Evolutionary conservation across 2,113 vertebrate genomes (phyloP), one percentile per base, ranked within the genome.

Genomic region (Menidia beryllina): DNA sequence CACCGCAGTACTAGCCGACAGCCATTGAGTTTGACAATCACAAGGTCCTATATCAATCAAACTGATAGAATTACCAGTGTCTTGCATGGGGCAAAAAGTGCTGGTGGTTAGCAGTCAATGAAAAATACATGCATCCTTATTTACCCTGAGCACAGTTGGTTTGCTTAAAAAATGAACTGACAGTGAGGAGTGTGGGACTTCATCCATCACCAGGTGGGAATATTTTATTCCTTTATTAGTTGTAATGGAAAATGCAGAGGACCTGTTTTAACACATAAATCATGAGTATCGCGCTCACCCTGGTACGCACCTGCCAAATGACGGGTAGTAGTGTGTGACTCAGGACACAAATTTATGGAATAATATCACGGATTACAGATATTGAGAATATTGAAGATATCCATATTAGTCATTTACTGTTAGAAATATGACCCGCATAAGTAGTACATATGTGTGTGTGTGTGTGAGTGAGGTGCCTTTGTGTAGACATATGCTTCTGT

Each of bases 241-340:
- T 82, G 85, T 90, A 89, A 92, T 90, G 88, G 91, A 85, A 92
- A 92, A 92, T 69, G 77, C 82, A 81, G 78, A 83, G 82, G 90
- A 88, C 79, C 89, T 89, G 87, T 91, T 91, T 92, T 91, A 92
- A 91, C 81, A 88, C 92, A 93, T 93, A 86, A 90, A 93, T 93
- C 88, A 93, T 86, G 82, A 84, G 81, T 88, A 83, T 76, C 79
- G 61, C 76, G 2, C 58, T 65, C 41, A 74, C 67, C 62, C 83
- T 79, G 69, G 62, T 77, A 70, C 63, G 63, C 79, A 91, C 85
- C 86, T 90, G 83, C 77, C 80, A 89, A 85, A 91, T 83, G 77
- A 88, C 74, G 78, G 79, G 86, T 70, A 79, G 78, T 54, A 69
- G 76, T 71, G 64, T 72, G 84, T 82, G 79, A 89, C 66, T 87